Percentiles rank a stretch among this genome's conserved stretches.
These are phyloP conservation scores for Limonius californicus DNA, from an alignment of 1,140 invertebrate genomes.

Conservation along the genomic window DNA sequence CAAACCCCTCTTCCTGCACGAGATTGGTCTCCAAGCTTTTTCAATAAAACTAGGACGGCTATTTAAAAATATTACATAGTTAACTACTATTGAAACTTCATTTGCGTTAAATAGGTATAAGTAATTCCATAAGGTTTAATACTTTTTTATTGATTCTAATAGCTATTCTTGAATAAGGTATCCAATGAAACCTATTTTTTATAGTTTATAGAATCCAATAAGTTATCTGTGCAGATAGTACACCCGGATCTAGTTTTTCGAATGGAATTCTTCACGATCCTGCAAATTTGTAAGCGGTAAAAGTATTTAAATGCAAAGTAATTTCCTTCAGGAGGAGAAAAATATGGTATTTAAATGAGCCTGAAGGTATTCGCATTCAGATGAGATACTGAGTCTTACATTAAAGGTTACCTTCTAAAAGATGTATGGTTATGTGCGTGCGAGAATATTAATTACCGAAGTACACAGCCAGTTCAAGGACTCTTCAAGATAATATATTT, in stretches of 20 bases:
- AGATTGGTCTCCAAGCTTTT: conserved; percentile 8
- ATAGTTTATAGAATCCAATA: no score
- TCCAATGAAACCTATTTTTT: no score
- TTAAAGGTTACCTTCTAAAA: neutral
- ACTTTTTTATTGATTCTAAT: neutral
- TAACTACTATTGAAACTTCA: neutral
- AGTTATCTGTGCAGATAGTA: no score
- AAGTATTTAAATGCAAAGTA: neutral
- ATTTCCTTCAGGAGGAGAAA: neutral
- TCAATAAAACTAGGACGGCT: conserved; percentile 6
- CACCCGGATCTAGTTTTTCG: no score
- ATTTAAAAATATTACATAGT: no score
- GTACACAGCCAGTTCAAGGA: neutral
- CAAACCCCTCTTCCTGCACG: neutral
- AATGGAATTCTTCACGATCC: no score
- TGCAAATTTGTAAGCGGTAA: neutral
- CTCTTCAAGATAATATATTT: neutral
- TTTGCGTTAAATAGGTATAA: neutral
- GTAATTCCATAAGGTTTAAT: neutral
- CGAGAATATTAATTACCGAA: neutral
- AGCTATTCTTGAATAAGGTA: no score
- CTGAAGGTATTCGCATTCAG: neutral
- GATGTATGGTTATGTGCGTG: neutral
- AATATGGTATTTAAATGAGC: conserved; percentile 1
- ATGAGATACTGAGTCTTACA: neutral